phyloP scores from a whole-genome alignment of 2,113 vertebrate species.

The Melospiza melodia region DNA sequence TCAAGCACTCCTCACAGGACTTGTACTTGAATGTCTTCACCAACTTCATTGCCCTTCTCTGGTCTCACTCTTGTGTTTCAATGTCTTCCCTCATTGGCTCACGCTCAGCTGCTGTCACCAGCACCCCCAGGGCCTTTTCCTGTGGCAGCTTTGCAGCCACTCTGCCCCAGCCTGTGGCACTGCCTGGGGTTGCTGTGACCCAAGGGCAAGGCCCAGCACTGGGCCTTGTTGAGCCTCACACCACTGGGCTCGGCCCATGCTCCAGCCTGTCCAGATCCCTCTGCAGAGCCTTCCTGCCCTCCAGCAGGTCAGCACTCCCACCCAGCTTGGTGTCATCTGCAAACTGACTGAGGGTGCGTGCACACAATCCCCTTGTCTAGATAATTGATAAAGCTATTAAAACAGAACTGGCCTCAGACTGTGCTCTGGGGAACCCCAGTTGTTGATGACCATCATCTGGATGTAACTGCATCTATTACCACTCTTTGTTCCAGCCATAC shows the following conservation, averaged over 20 bases:
- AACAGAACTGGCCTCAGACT: background rate
- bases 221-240: background rate
- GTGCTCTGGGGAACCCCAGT: background rate
- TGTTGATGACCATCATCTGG: background rate
- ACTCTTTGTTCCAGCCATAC: too few species aligned
- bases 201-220: background rate
- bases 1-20: background rate
- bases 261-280: background rate
- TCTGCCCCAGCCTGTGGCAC: background rate
- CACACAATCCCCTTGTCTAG: background rate
- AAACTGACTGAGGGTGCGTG: accelerated
- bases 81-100: background rate
- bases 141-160: background rate
- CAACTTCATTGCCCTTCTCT: background rate
- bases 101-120: background rate
- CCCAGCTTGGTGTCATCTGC: background rate
- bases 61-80: background rate
- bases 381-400: background rate
- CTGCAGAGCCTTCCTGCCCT: background rate
- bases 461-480: background rate
- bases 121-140: background rate
- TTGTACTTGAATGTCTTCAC: background rate
- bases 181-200: background rate
- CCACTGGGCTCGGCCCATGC: background rate
- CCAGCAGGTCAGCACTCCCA: background rate